Conservation (phyloP, 2,113 vertebrate genomes). For the Amphilophus citrinellus region DNA sequence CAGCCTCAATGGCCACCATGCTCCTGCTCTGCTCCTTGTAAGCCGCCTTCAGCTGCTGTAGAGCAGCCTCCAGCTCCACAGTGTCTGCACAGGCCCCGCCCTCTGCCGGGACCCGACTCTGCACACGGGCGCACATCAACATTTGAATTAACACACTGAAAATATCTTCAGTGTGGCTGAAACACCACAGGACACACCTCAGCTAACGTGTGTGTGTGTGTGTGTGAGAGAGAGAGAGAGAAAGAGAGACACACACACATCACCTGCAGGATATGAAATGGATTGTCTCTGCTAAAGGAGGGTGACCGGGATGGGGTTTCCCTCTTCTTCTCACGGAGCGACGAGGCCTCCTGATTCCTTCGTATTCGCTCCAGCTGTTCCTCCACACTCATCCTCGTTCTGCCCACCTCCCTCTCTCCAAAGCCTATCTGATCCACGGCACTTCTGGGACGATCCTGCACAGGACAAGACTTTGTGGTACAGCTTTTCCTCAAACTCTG, state of each 20-base stretch:
- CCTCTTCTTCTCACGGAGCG: slow-evolving; percentile 88
- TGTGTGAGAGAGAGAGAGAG: neutral
- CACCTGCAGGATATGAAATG: slow-evolving; percentile 83
- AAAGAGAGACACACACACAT: neutral
- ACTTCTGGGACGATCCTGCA: slow-evolving; percentile 90
- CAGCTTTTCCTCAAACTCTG: neutral
- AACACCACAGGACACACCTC: accelerated
- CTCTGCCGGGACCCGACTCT: slow-evolving; percentile 78
- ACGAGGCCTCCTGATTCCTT: slow-evolving; percentile 90
- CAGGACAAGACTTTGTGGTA: neutral
- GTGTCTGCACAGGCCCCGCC: slow-evolving; percentile 68
- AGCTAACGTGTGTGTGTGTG: neutral
- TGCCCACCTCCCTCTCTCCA: slow-evolving; percentile 84
- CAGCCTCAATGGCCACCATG: neutral
- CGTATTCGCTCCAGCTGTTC: slow-evolving; percentile 95
- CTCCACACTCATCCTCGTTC: slow-evolving; percentile 93
- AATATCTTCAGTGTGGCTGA: neutral
- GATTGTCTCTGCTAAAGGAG: slow-evolving; percentile 83
- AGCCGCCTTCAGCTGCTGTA: slow-evolving; percentile 63
- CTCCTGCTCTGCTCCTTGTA: slow-evolving; percentile 32
- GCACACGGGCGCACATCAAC: neutral
- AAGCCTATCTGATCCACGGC: slow-evolving; percentile 88
- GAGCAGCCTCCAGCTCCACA: slow-evolving; percentile 76
- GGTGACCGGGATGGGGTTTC: slow-evolving; percentile 83
- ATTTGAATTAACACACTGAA: neutral